Evolutionary conservation across 2,888 invertebrate species (phyloP).

Genomic region (Schizotus pectinicornis): DNA sequence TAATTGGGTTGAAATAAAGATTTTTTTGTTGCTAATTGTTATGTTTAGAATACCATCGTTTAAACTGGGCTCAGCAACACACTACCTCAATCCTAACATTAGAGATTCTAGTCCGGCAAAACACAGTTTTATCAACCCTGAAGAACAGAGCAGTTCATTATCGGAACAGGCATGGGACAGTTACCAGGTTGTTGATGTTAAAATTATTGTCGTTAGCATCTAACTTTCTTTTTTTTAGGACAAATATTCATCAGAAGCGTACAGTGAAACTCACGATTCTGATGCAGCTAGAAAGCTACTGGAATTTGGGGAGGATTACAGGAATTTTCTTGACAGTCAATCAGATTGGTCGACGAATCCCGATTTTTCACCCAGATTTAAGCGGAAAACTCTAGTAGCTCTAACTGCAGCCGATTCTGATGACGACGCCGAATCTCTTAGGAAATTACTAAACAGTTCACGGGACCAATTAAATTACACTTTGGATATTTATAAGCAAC

Average conservation of each 20-base stretch:
- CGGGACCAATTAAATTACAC: slow-evolving; percentile 51
- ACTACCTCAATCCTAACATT: slow-evolving; percentile 53
- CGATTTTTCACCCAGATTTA: slow-evolving; percentile 59
- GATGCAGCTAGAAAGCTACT: slow-evolving; percentile 82
- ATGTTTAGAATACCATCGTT: slow-evolving; percentile 64
- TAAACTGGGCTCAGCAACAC: slow-evolving; percentile 65
- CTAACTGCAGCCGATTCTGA: slow-evolving; percentile 46
- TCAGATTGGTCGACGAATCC: slow-evolving; percentile 81
- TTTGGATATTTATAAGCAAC: slow-evolving; percentile 51
- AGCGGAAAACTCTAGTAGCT: slow-evolving; percentile 43
- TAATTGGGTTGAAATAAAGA: slow-evolving; percentile 31
- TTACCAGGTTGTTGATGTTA: slow-evolving; percentile 72
- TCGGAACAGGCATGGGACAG: slow-evolving; percentile 96
- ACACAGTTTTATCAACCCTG: slow-evolving; percentile 68
- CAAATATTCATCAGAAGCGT: slow-evolving; percentile 89
- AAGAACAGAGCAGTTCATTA: slow-evolving; percentile 81
- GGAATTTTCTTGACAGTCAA: slow-evolving; percentile 87
- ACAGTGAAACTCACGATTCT: slow-evolving; percentile 86
- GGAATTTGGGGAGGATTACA: slow-evolving; percentile 90
- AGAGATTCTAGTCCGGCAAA: slow-evolving; percentile 58
- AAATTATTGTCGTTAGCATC: slow-evolving; percentile 16
- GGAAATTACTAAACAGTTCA: slow-evolving; percentile 53
- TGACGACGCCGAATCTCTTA: slow-evolving; percentile 54
- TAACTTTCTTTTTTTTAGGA: slow-evolving; percentile 66
- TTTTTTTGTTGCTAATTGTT: slow-evolving; percentile 8